Percentiles rank a stretch among this genome's conserved stretches.
These are phyloP conservation scores for Phycodurus eques DNA, from an alignment of 2,113 vertebrate genomes.

Conservation along the genomic window DNA sequence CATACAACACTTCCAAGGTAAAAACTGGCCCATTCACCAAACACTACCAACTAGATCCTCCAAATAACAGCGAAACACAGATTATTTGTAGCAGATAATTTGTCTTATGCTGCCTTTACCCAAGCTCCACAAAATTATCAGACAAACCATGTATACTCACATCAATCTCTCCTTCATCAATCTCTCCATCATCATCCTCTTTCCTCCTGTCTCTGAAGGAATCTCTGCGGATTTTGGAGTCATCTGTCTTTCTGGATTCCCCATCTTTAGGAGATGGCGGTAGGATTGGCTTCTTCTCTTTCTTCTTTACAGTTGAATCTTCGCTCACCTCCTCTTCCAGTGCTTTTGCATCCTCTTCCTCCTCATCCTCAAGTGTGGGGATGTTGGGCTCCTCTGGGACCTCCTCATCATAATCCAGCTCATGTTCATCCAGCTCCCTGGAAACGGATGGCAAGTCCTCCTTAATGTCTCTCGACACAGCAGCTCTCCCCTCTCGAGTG, in stretches of 20 bases:
- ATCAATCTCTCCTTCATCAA: constrained; percentile 96
- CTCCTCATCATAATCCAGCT: constrained; percentile 97
- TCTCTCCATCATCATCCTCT: constrained; percentile 94
- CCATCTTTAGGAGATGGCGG: constrained; percentile 60
- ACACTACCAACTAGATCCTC: not conserved
- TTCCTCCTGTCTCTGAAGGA: constrained; percentile 87
- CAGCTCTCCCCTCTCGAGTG: constrained; percentile 48
- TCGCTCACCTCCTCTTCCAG: constrained; percentile 69
- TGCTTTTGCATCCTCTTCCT: constrained; percentile 72
- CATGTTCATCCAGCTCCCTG: constrained; percentile 92
- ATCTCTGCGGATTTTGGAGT: constrained; percentile 70
- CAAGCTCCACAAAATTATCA: not conserved
- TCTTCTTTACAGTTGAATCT: constrained; percentile 68
- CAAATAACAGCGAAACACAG: not conserved
- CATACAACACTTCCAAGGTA: not conserved
- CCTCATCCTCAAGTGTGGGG: constrained; percentile 72
- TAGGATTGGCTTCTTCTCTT: constrained; percentile 66
- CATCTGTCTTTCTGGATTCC: constrained; percentile 52
- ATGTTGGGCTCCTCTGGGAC: constrained; percentile 87
- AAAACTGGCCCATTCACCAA: not conserved
- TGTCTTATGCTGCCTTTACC: not conserved
- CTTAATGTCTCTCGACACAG: constrained; percentile 77
- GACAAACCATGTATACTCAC: constrained; percentile 75
- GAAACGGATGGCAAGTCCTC: constrained; percentile 90
- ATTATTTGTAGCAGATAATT: not conserved